Evolutionary conservation across 2,113 vertebrate genomes (phyloP).

Genomic region (Anarhynchus alexandrinus): DNA sequence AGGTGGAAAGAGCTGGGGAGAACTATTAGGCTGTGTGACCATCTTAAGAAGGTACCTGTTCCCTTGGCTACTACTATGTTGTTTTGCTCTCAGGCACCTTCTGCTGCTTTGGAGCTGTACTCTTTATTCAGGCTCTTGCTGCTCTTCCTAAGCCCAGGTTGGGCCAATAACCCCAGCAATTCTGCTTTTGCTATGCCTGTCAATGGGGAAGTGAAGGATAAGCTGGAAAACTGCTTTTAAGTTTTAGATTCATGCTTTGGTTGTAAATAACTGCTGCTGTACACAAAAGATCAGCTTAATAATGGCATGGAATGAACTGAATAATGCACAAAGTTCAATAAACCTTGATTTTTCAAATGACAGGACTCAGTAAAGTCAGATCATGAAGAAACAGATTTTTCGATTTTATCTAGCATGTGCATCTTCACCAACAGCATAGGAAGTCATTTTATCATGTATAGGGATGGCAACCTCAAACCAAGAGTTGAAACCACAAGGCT

Average conservation of each 20-base stretch:
- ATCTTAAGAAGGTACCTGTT: background rate
- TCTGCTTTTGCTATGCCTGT: background rate
- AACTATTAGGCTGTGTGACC: background rate
- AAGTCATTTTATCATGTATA: background rate
- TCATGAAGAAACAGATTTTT: background rate
- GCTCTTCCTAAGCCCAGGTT: background rate
- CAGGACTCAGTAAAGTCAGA: background rate
- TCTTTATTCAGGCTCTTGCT: background rate
- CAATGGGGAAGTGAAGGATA: background rate
- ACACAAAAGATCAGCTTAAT: background rate
- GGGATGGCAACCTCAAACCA: background rate
- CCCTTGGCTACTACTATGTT: background rate
- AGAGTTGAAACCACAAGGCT: background rate
- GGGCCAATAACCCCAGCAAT: background rate
- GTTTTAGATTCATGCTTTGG: background rate
- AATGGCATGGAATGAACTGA: background rate
- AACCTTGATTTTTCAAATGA: background rate
- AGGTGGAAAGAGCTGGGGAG: background rate
- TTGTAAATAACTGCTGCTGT: background rate
- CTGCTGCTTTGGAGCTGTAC: background rate
- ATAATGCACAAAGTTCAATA: background rate
- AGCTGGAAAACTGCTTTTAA: background rate
- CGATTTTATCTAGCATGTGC: background rate
- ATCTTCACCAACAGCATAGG: background rate
- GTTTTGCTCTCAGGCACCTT: background rate